A percentile compares a stretch with the other conserved stretches of the same genome.
These are phyloP conservation scores for Hydrotaea diabolus DNA, from an alignment of 2,888 invertebrate genomes.

Conservation along the genomic window DNA sequence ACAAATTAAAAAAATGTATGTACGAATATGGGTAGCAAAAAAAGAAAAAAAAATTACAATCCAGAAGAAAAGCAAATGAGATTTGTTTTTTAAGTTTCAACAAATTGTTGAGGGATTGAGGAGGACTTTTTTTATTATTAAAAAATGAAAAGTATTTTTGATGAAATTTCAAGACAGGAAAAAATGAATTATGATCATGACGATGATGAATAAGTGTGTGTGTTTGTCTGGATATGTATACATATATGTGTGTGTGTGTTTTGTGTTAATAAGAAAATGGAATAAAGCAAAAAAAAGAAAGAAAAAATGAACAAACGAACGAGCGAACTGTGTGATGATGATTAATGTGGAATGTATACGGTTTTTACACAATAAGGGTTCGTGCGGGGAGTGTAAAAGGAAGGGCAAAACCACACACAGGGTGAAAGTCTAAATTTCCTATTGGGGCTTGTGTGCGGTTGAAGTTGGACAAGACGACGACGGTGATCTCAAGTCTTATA, in stretches of 20 bases:
- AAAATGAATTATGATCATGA: slow-evolving; percentile 53
- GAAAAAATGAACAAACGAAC: slow-evolving; percentile 36
- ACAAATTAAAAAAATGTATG: slow-evolving; percentile 67
- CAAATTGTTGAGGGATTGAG: background rate
- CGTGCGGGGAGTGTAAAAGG: slow-evolving; percentile 55
- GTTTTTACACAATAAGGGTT: slow-evolving; percentile 49
- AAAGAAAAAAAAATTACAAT: slow-evolving; percentile 18
- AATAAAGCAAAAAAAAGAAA: slow-evolving; percentile 46
- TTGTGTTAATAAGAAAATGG: slow-evolving; percentile 53
- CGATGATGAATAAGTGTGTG: slow-evolving; percentile 40
- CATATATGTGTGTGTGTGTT: slow-evolving; percentile 18
- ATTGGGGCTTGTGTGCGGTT: background rate
- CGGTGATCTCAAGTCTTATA: too few species aligned
- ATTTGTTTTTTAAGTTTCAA: background rate
- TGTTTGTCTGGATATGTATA: background rate
- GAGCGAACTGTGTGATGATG: slow-evolving; percentile 56
- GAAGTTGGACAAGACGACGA: too few species aligned
- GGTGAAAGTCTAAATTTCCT: slow-evolving; percentile 48
- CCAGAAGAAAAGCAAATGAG: background rate
- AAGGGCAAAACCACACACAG: slow-evolving; percentile 53
- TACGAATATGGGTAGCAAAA: slow-evolving; percentile 50
- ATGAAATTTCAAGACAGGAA: slow-evolving; percentile 39
- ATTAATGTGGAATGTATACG: slow-evolving; percentile 65
- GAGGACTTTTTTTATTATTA: background rate
- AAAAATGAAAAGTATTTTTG: slow-evolving; percentile 12